phyloP scores from a whole-genome alignment of 2,888 invertebrate genomes.

The Macropis europaea region DNA sequence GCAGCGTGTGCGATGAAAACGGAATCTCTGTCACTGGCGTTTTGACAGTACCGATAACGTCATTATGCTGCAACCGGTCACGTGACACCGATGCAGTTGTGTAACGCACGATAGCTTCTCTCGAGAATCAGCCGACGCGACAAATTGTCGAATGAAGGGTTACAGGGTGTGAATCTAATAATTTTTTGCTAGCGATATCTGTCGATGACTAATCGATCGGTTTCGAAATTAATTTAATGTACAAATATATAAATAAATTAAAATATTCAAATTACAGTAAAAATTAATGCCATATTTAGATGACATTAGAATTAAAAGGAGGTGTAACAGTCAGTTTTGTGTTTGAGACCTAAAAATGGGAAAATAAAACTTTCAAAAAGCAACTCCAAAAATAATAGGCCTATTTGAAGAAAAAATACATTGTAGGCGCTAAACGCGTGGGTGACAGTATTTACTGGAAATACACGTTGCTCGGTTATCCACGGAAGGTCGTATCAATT shows the following conservation, averaged over 20 bases:
- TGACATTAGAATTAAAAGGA: too few species aligned
- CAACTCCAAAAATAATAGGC: too few species aligned
- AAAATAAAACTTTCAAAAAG: too few species aligned
- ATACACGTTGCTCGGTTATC: constrained; percentile 18
- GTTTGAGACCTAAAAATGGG: too few species aligned
- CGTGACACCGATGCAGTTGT: neutral
- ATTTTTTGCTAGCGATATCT: neutral
- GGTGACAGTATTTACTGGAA: neutral
- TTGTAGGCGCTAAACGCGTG: neutral
- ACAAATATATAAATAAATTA: too few species aligned
- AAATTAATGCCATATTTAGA: too few species aligned
- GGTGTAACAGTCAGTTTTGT: too few species aligned
- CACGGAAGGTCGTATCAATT: constrained; percentile 44
- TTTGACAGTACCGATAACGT: constrained; percentile 40
- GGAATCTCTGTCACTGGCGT: constrained; percentile 61
- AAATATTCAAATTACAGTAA: too few species aligned
- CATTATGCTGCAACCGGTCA: constrained; percentile 13
- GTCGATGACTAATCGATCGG: neutral
- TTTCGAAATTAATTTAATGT: too few species aligned
- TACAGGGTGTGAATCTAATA: neutral
- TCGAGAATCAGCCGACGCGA: constrained; percentile 1
- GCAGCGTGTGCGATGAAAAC: constrained; percentile 28
- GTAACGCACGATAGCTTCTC: constrained; percentile 10
- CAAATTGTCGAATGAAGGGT: neutral
- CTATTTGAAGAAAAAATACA: neutral